These are phyloP conservation scores for Neostethus bicornis DNA, from an alignment of 2,797 vertebrate species.

Conservation along the genomic window DNA sequence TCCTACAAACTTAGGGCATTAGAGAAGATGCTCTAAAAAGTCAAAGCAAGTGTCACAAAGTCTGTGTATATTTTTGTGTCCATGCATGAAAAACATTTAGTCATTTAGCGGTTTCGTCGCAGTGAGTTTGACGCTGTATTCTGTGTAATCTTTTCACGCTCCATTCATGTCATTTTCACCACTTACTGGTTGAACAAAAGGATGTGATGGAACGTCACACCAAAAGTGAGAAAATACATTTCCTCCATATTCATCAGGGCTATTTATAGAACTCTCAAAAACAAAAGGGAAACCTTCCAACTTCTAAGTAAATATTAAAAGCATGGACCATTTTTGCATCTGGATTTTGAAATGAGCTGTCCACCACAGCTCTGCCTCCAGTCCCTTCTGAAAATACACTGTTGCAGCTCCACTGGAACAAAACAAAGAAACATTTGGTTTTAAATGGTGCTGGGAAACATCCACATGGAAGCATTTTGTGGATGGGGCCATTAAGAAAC, in stretches of 20 bases:
- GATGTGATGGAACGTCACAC: neutral
- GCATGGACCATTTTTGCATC: conserved; percentile 44
- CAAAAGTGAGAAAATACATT: conserved; percentile 1
- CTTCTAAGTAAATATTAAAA: conserved; percentile 40
- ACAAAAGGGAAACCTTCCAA: conserved; percentile 20
- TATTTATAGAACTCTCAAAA: conserved; percentile 21
- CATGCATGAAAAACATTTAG: conserved; percentile 13
- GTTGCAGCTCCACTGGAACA: conserved; percentile 57
- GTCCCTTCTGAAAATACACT: conserved; percentile 49
- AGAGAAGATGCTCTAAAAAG: neutral
- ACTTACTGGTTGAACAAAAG: conserved; percentile 7
- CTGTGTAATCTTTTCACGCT: conserved; percentile 17
- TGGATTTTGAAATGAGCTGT: conserved; percentile 32
- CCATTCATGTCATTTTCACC: neutral
- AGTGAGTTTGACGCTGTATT: conserved; percentile 8
- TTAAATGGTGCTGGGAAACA: conserved; percentile 31
- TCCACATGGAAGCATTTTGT: conserved; percentile 64
- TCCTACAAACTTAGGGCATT: neutral
- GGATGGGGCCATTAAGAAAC: conserved; percentile 44
- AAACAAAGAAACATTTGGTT: conserved; percentile 63
- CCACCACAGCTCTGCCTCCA: conserved; percentile 35
- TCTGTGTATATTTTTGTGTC: neutral
- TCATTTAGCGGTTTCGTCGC: conserved; percentile 2
- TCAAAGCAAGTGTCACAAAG: neutral
- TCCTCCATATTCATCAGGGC: conserved; percentile 1